Percentiles rank a stretch among this genome's conserved stretches.
Evolutionary conservation across 2,888 invertebrate species (phyloP).

Genomic region (Biston betularia): DNA sequence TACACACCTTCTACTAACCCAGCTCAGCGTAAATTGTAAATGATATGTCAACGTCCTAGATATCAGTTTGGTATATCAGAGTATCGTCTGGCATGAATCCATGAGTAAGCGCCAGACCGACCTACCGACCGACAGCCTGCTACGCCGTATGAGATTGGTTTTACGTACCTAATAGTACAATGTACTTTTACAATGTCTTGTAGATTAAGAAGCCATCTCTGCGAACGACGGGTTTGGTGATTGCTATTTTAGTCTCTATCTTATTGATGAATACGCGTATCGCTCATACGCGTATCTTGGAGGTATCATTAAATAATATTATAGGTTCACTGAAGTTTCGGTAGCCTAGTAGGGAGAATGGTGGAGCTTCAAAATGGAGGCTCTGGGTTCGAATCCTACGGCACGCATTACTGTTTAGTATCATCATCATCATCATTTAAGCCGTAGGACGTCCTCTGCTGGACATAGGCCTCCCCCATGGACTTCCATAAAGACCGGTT

Average conservation of each 20-base stretch:
- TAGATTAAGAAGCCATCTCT: slow-evolving; percentile 2
- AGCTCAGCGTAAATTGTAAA: slow-evolving; percentile 40
- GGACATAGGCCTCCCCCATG: too few species aligned
- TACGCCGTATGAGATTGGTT: slow-evolving; percentile 56
- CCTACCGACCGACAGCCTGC: slow-evolving; percentile 66
- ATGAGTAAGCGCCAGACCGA: slow-evolving; percentile 62
- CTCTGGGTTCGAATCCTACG: too few species aligned
- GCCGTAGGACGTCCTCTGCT: too few species aligned
- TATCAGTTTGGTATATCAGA: slow-evolving; percentile 35
- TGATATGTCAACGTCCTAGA: slow-evolving; percentile 38
- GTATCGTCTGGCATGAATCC: slow-evolving; percentile 72
- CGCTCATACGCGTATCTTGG: too few species aligned
- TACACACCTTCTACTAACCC: not conserved
- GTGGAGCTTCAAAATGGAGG: too few species aligned
- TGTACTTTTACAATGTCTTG: slow-evolving; percentile 37
- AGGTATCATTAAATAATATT: too few species aligned
- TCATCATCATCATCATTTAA: too few species aligned
- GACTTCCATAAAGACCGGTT: too few species aligned
- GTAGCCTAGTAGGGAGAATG: too few species aligned
- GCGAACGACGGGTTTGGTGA: not conserved
- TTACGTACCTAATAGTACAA: slow-evolving; percentile 41
- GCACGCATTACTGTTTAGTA: too few species aligned
- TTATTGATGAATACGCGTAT: not conserved
- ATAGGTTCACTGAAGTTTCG: too few species aligned
- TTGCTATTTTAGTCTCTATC: not conserved